Conservation (phyloP, 2,888 invertebrate genomes). For the Leptinotarsa peninsularis region DNA sequence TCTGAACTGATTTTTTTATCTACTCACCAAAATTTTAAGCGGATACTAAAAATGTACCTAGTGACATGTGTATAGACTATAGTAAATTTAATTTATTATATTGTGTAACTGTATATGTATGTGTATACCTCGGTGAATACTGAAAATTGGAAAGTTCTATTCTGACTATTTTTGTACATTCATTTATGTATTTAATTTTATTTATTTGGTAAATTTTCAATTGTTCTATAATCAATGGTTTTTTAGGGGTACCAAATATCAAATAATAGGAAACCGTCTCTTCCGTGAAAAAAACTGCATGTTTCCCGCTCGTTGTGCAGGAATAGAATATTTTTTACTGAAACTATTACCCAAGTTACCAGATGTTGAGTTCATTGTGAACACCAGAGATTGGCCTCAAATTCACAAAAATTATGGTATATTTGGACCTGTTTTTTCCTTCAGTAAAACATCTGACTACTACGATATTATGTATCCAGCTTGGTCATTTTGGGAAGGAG, state of each 20-base stretch:
- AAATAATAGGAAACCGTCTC: constrained; percentile 83
- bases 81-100: too few species aligned
- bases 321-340: constrained; percentile 89
- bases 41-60: too few species aligned
- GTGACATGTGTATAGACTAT: too few species aligned
- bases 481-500: constrained; percentile 99
- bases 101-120: too few species aligned
- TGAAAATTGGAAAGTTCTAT: too few species aligned
- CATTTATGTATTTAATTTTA: too few species aligned
- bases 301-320: constrained; percentile 92
- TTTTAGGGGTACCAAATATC: constrained; percentile 79
- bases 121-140: too few species aligned
- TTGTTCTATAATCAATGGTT: too few species aligned
- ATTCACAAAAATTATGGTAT: constrained; percentile 73
- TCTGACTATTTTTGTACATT: too few species aligned
- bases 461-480: constrained; percentile 95
- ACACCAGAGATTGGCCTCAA: constrained; percentile 95
- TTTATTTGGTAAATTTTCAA: too few species aligned
- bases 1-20: too few species aligned
- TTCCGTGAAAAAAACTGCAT: constrained; percentile 88
- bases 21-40: too few species aligned
- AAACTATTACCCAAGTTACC: constrained; percentile 77
- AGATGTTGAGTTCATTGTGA: constrained; percentile 87
- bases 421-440: constrained; percentile 90
- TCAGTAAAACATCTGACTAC: constrained; percentile 90